phyloP scores from a whole-genome alignment of 2,888 invertebrate genomes.

The Agonopterix arenella region DNA sequence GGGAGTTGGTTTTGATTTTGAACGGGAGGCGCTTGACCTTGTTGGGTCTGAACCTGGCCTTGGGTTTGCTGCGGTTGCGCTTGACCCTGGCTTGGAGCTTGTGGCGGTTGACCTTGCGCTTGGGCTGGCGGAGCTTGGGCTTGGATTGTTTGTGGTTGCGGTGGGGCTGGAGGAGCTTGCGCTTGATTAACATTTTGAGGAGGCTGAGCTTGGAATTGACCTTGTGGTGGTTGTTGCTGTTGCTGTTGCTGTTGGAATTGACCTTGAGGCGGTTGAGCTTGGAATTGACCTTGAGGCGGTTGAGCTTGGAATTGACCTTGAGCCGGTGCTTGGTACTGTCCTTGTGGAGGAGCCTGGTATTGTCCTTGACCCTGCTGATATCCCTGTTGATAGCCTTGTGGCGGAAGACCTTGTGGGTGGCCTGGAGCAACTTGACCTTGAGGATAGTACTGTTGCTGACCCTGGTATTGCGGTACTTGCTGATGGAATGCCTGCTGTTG shows the following conservation, averaged over 20 bases:
- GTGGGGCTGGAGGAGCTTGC: conserved; percentile 18
- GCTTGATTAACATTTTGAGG: conserved; percentile 8
- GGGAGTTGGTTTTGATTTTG: not conserved
- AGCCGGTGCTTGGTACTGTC: conserved; percentile 11
- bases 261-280: conserved; percentile 15
- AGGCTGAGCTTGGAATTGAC: conserved; percentile 22
- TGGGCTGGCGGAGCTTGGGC: conserved; percentile 19
- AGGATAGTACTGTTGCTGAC: conserved; percentile 20
- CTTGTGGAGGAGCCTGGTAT: conserved; percentile 22
- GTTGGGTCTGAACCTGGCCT: conserved; percentile 1
- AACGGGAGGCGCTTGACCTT: not conserved
- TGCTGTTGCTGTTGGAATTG: conserved; percentile 19
- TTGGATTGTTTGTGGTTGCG: conserved; percentile 20
- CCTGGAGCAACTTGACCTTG: conserved; percentile 19
- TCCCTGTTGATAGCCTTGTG: conserved; percentile 12
- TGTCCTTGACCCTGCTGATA: conserved; percentile 15
- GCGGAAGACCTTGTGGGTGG: conserved; percentile 11
- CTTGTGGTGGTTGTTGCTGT: conserved; percentile 19
- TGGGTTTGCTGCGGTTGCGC: conserved; percentile 10
- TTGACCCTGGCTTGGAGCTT: conserved; percentile 12
- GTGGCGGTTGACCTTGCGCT: conserved; percentile 11
- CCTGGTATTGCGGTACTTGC: conserved; percentile 17
- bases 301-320: conserved; percentile 16
- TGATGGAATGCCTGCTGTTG: conserved; percentile 35
- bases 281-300: conserved; percentile 17